Evolutionary conservation across 2,797 vertebrate species (phyloP).

Genomic region (Octomys mimax): DNA sequence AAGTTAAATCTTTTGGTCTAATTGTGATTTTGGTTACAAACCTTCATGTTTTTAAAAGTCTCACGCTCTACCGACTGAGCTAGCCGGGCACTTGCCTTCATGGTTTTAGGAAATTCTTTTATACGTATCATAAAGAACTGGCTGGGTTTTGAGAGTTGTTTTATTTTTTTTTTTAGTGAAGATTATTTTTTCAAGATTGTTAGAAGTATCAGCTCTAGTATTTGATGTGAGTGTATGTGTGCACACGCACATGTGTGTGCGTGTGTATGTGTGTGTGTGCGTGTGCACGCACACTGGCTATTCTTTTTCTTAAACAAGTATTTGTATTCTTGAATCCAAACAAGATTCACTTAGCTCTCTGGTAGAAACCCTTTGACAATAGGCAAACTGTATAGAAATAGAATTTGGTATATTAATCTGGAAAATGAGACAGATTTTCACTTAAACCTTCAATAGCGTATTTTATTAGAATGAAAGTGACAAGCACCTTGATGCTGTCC

Average conservation of each 20-base stretch:
- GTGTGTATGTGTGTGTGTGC: background rate
- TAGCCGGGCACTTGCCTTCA: background rate
- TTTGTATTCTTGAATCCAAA: constrained; percentile 73
- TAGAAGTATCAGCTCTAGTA: constrained; percentile 10
- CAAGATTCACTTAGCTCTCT: constrained; percentile 71
- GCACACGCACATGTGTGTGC: background rate
- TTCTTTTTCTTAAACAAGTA: constrained; percentile 68
- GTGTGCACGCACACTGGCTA: background rate
- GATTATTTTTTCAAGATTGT: constrained; percentile 33
- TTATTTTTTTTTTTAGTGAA: constrained; percentile 47
- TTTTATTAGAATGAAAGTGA: constrained; percentile 71
- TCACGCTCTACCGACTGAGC: too few species aligned
- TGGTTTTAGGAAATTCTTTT: constrained; percentile 61
- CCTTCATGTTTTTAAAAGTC: constrained; percentile 53
- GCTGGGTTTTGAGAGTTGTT: constrained; percentile 12
- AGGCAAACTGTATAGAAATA: constrained; percentile 66
- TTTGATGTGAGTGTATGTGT: background rate
- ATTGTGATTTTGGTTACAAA: constrained; percentile 62
- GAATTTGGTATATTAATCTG: constrained; percentile 67
- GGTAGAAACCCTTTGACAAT: constrained; percentile 61
- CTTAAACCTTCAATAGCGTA: constrained; percentile 80
- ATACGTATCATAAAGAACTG: constrained; percentile 29
- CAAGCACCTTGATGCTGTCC: constrained; percentile 69
- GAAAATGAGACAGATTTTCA: constrained; percentile 76
- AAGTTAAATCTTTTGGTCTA: constrained; percentile 66